Percentiles rank a stretch among this genome's conserved stretches.
phyloP scores from a whole-genome alignment of 1,140 invertebrate species.

The Zaprionus inermis region DNA sequence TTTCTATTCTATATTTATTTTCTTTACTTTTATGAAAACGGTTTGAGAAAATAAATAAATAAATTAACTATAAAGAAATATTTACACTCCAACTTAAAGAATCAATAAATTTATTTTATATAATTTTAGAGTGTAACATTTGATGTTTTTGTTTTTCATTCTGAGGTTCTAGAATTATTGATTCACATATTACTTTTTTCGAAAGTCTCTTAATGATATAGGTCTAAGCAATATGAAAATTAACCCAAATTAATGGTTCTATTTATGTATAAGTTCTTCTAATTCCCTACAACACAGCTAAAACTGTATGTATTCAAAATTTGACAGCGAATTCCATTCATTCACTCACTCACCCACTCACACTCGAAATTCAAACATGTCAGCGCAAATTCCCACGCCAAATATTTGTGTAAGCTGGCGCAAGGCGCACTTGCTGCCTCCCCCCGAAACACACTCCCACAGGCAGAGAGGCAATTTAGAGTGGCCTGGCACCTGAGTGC shows the following conservation, averaged over 20 bases:
- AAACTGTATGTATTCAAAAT: neutral
- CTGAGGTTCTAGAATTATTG: too few species aligned
- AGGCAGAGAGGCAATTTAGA: too few species aligned
- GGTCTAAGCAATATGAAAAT: neutral
- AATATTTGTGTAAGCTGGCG: slow-evolving; percentile 18
- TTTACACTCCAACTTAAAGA: too few species aligned
- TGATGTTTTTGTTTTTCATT: too few species aligned
- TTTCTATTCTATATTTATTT: too few species aligned
- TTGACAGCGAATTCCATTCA: slow-evolving; percentile 5
- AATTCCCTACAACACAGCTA: neutral
- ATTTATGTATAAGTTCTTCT: neutral
- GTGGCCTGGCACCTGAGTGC: slow-evolving; percentile 24
- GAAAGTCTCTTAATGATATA: too few species aligned
- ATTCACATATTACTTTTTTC: too few species aligned
- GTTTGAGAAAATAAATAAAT: too few species aligned
- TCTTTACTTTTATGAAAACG: too few species aligned
- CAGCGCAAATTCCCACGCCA: slow-evolving; percentile 30
- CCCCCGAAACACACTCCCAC: neutral
- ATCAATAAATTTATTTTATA: too few species aligned
- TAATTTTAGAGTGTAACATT: too few species aligned
- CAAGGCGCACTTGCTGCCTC: slow-evolving; percentile 7
- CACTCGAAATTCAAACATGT: slow-evolving; percentile 5
- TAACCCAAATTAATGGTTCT: neutral
- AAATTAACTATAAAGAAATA: too few species aligned
- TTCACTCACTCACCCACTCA: slow-evolving; percentile 3